A percentile compares a stretch with the other conserved stretches of the same genome.
Conservation (phyloP, 2,113 vertebrate species). For the Polyodon spathula region DNA sequence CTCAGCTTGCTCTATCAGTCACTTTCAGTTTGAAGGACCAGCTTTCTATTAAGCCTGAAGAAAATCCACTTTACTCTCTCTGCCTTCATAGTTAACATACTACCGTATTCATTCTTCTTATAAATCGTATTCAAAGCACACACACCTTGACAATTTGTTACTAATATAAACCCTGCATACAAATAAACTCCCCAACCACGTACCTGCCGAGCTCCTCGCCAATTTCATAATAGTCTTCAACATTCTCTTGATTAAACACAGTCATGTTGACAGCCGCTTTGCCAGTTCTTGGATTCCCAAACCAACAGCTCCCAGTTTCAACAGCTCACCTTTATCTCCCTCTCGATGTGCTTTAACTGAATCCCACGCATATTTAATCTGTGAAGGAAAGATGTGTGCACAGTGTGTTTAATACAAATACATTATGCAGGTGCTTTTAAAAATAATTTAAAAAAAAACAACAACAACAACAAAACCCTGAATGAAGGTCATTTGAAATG, state of each 20-base stretch:
- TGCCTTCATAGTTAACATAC: too few species aligned
- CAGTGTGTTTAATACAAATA: not conserved
- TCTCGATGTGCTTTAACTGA: constrained; percentile 38
- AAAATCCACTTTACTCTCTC: too few species aligned
- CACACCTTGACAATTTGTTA: too few species aligned
- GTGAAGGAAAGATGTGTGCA: constrained; percentile 7
- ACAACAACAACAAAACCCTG: too few species aligned
- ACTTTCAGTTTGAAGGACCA: too few species aligned
- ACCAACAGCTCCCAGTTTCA: constrained; percentile 33
- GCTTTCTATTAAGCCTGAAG: too few species aligned
- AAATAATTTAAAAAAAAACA: not conserved
- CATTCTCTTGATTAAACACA: constrained; percentile 85
- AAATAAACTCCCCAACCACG: constrained; percentile 20
- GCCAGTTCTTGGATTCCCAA: constrained; percentile 27
- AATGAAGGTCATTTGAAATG: too few species aligned
- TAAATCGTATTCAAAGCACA: too few species aligned
- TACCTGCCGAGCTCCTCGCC: constrained; percentile 92
- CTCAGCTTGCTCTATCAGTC: too few species aligned
- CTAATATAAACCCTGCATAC: too few species aligned
- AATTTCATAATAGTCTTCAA: constrained; percentile 84
- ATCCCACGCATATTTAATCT: constrained; percentile 44
- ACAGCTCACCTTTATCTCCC: constrained; percentile 45
- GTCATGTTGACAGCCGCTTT: constrained; percentile 69
- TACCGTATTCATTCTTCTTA: too few species aligned
- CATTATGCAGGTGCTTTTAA: not conserved